A percentile compares a stretch with the other conserved stretches of the same genome.
These are phyloP conservation scores for Malurus cyaneus DNA, from an alignment of 2,113 vertebrate species.

Conservation along the genomic window DNA sequence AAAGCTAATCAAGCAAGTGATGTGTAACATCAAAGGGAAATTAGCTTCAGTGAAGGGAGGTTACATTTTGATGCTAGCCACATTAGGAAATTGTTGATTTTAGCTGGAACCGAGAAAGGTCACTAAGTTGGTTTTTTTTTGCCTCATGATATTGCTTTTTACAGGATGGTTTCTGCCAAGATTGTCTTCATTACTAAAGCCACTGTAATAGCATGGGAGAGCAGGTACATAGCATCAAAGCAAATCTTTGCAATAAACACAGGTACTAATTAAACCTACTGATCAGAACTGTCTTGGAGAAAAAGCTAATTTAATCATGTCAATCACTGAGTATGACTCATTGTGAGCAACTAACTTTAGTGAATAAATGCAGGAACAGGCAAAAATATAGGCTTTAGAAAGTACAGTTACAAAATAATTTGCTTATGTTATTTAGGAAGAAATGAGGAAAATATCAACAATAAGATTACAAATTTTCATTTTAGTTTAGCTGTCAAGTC, in stretches of 20 bases:
- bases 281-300: neutral
- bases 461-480: neutral
- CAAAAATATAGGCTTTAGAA: neutral
- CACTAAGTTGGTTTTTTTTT: neutral
- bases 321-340: neutral
- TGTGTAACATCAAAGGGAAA: neutral
- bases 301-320: neutral
- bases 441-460: neutral
- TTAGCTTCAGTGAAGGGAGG: neutral
- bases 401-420: neutral
- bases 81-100: neutral
- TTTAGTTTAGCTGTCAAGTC: neutral
- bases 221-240: neutral
- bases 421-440: neutral
- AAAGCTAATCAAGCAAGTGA: neutral
- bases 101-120: neutral
- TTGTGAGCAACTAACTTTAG: neutral
- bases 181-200: neutral
- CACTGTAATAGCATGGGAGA: neutral
- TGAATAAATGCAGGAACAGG: neutral
- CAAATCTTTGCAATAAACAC: neutral
- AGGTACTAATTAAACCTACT: constrained; percentile 24
- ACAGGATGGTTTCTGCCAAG: neutral
- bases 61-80: neutral
- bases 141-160: neutral